Base-by-base conservation (phyloP, 2,797 vertebrate species). In the Acrocephalus scirpaceus region DNA sequence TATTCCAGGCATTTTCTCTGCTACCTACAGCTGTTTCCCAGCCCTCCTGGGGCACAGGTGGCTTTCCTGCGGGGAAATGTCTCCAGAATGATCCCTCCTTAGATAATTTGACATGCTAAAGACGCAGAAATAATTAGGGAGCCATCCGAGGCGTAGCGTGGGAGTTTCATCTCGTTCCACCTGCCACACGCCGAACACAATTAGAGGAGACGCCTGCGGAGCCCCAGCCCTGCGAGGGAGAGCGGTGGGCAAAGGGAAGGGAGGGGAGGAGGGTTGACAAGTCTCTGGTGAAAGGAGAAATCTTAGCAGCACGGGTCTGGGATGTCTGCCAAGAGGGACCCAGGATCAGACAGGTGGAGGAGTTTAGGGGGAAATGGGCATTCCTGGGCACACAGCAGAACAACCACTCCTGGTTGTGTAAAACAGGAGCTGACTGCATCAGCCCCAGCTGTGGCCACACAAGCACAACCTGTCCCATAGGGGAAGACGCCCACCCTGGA, bases 101-200 rank as follows among this genome's bases (percentile, higher is more conserved):
- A 14, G 62, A 90, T 65, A 83, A 92, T 72, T 70, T 92, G 95
- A 91, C 23, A 2, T 74, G 91, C 78, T 92, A 75, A 95, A 93
- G 93, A 88, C 3, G 53, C n/a, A 26, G 66, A 69, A 80, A 90
- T 93, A 94, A 96, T 94, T 78, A 92, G 91, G 34, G 86, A 89
- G 70, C 58, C 80, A 86, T 88, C 86, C 14, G 77, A 96, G 92
- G 73, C 3, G 1, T 21, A 34, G 93, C 13, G 85, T 93, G 90
- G 95, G 96, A 92, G 90, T 71, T 91, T 21, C 73, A 17, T 57
- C 78, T 83, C 29, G 34, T 94, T 91, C 79, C 96, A 93, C 96
- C 94, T 95, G 95, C 95, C 53, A 15, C 85, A 89, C 4, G 2
- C 79, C 10, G 85, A 76, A 66, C 56, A 53, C 90, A 91, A 89